Evolutionary conservation across 2,888 invertebrate genomes (phyloP).

Genomic region (Dysmachus trigonus): DNA sequence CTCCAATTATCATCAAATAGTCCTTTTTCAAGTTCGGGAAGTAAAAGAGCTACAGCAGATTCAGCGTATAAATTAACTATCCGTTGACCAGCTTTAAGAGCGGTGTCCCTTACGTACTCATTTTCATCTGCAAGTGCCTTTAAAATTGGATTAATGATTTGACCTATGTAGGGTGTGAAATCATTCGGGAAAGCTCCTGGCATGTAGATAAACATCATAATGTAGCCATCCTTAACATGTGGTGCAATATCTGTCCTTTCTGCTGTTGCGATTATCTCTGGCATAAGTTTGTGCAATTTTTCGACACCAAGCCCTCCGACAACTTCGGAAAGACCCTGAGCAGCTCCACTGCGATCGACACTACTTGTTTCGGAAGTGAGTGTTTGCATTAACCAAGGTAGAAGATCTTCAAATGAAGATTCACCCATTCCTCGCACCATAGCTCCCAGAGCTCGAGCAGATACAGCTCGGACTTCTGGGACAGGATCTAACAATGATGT

Average conservation of each 20-base stretch:
- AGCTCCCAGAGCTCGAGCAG: constrained; percentile 94
- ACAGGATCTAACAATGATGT: constrained; percentile 96
- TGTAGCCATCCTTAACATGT: constrained; percentile 98
- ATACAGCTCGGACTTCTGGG: constrained; percentile 96
- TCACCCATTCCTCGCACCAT: constrained; percentile 99
- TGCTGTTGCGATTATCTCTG: constrained; percentile 92
- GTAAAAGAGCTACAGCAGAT: constrained; percentile 87
- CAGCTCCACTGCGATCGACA: constrained; percentile 95
- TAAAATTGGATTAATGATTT: constrained; percentile 95
- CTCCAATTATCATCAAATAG: constrained; percentile 99
- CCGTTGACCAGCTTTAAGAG: constrained; percentile 93
- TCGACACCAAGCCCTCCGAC: constrained; percentile 95
- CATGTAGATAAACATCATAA: constrained; percentile 99
- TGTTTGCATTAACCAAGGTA: constrained; percentile 99
- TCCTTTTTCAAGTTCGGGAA: constrained; percentile 94
- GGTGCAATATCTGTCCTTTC: constrained; percentile 93
- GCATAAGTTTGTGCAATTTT: constrained; percentile 96
- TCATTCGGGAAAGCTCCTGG: constrained; percentile 95
- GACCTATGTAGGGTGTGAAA: constrained; percentile 95
- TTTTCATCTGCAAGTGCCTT: constrained; percentile 98
- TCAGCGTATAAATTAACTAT: constrained; percentile 97
- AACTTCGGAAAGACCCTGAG: constrained; percentile 96
- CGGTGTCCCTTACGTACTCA: constrained; percentile 98
- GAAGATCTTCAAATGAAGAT: constrained; percentile 91
- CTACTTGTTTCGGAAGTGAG: constrained; percentile 94